Percentiles rank a stretch among this genome's conserved stretches.
These are phyloP conservation scores for Conus ventricosus DNA, from an alignment of 1,140 invertebrate genomes.

Conservation along the genomic window DNA sequence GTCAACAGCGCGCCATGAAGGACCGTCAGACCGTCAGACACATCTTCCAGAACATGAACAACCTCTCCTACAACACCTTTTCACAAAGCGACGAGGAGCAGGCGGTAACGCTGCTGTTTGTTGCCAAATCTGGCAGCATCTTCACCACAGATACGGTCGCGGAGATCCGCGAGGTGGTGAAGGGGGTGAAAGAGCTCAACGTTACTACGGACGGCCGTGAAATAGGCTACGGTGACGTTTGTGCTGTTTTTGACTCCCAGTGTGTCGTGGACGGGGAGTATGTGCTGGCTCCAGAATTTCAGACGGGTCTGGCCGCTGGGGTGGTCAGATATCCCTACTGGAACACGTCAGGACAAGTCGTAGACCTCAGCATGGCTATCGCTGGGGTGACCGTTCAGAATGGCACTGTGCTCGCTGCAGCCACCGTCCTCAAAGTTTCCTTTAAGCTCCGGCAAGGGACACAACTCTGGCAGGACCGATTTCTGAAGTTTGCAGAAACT, in stretches of 20 bases:
- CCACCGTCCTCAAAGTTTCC: background rate
- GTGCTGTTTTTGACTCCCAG: too few species aligned
- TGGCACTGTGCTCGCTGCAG: background rate
- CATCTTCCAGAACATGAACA: constrained; percentile 25
- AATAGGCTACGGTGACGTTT: too few species aligned
- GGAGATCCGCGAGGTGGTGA: too few species aligned
- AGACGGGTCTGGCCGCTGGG: background rate
- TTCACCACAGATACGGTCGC: background rate
- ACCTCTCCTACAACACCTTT: background rate
- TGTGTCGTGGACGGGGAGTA: too few species aligned
- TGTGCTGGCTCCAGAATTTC: background rate
- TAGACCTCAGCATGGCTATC: background rate
- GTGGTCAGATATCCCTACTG: background rate
- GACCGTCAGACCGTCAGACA: constrained; percentile 8
- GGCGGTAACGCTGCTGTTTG: background rate
- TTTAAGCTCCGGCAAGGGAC: background rate
- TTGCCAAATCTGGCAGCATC: constrained; percentile 39
- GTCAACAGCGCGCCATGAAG: constrained; percentile 12
- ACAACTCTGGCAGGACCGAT: background rate
- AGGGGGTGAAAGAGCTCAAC: too few species aligned
- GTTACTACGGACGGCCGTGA: too few species aligned
- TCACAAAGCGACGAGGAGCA: background rate
- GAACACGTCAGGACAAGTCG: background rate
- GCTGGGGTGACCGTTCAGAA: too few species aligned
- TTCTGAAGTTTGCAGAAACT: background rate